These are phyloP conservation scores for Cactoblastis cactorum DNA, from an alignment of 2,888 invertebrate genomes.

Conservation along the genomic window DNA sequence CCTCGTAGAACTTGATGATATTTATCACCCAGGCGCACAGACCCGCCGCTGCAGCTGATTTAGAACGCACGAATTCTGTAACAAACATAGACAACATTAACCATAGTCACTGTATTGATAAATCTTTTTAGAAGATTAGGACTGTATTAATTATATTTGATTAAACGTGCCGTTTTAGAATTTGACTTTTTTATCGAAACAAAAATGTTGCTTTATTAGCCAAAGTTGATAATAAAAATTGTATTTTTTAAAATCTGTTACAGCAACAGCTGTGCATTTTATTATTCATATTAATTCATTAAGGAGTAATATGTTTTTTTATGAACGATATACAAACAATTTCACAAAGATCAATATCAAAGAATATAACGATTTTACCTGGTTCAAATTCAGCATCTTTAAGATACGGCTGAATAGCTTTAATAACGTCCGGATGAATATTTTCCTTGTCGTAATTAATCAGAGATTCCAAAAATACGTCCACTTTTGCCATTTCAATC, in stretches of 20 bases:
- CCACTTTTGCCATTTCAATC: conserved; percentile 96
- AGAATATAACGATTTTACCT: conserved; percentile 35
- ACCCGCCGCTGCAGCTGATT: conserved; percentile 96
- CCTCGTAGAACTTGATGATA: conserved; percentile 95
- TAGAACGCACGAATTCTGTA: conserved; percentile 90
- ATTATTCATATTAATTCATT: no score
- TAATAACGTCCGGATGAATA: conserved; percentile 95
- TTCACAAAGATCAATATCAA: background rate
- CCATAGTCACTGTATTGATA: no score
- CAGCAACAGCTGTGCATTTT: no score
- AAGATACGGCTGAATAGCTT: conserved; percentile 95
- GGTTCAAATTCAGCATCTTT: conserved; percentile 97
- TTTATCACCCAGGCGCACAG: conserved; percentile 98
- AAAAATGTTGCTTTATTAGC: no score
- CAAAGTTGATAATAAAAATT: no score
- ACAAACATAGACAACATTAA: conserved; percentile 66
- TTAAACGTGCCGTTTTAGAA: no score
- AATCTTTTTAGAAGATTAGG: no score
- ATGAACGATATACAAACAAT: no score
- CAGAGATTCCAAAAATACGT: conserved; percentile 91
- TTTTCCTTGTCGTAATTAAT: conserved; percentile 98
- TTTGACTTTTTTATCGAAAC: no score
- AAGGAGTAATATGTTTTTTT: no score
- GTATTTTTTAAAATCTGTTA: no score
- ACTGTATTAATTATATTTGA: no score